Evolutionary conservation across 2,797 vertebrate genomes (phyloP), one percentile per base, ranked within the genome.

Genomic region (Leptoclinus maculatus): DNA sequence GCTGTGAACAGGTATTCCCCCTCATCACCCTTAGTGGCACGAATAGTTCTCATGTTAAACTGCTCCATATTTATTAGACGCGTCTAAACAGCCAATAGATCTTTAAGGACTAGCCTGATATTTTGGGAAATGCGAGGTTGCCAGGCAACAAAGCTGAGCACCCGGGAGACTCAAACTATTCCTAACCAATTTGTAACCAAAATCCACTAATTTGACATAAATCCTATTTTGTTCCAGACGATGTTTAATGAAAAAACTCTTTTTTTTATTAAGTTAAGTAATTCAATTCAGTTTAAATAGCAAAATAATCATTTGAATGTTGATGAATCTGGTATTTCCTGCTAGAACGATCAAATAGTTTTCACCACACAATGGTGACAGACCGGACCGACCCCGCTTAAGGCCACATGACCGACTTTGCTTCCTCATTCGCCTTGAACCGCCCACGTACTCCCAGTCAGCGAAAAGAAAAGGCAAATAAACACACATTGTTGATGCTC

Each of bases 281-380:
- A 71, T 4, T 51, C n/a, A 4, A 21, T 65, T 65, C 23, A 58
- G 7, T 12, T 25, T 17, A 21, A 11, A 66, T 38, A 19, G 47
- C 41, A 21, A 5, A 45, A 16, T 21, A 12, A 36, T 66, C 1
- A 49, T 49, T 25, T 58, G 27, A 66, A 34, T 59, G 53, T 9
- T 70, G 23, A 66, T 57, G 19, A 39, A 36, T 53, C 39, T 29
- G 21, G 9, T n/a, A 11, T 59, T 59, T 41, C 27, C 5, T 74
- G 25, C n/a, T 57, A 27, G 56, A 80, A 71, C 45, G 23, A 47
- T 66, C 3, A 38, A 54, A 62, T 45, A 27, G 25, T 25, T 76
- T 59, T 64, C 25, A 27, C 36, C 23, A 0, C 25, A 32, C 59
- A 36, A 19, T n/a, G 2, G 38, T 41, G 41, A 71, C 60, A 27